These are phyloP conservation scores for Tonatia bakeri DNA, from an alignment of 2,113 vertebrate species.

Conservation along the genomic window DNA sequence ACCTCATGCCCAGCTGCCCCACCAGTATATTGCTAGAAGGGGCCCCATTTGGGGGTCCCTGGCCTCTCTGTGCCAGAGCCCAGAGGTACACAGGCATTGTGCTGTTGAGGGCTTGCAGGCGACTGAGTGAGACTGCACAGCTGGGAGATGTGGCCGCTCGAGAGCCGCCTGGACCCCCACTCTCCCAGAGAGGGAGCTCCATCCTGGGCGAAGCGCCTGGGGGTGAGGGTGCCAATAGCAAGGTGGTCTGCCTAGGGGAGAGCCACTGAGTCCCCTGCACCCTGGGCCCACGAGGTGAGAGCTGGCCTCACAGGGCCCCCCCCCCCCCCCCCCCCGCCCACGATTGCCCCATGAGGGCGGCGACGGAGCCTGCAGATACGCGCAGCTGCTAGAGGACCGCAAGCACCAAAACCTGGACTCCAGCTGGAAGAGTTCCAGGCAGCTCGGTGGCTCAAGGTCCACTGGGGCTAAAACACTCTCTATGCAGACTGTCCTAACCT, in stretches of 20 bases:
- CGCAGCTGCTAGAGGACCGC: background rate
- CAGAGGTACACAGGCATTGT: background rate
- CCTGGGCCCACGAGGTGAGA: background rate
- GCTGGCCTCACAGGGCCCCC: background rate
- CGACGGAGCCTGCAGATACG: rapidly evolving
- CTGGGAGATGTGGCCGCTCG: background rate
- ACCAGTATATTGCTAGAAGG: background rate
- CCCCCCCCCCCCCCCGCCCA: background rate
- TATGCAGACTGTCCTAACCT: background rate
- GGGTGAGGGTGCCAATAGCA: background rate
- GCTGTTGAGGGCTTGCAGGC: background rate
- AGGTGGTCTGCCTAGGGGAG: background rate
- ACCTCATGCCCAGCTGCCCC: background rate
- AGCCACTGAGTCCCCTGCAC: background rate
- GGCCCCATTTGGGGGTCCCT: background rate
- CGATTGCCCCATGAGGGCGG: background rate
- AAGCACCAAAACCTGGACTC: background rate
- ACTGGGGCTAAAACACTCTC: background rate
- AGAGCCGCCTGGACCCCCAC: background rate
- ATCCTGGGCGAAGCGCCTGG: background rate
- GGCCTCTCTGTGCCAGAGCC: background rate
- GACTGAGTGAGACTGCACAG: background rate
- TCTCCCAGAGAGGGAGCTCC: too few relatives aligned
- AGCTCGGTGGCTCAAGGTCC: background rate
- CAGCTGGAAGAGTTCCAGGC: background rate